Percentiles rank a stretch among this genome's conserved stretches.
Conservation (phyloP, 2,888 invertebrate genomes). For the Lissonota sp. region DNA sequence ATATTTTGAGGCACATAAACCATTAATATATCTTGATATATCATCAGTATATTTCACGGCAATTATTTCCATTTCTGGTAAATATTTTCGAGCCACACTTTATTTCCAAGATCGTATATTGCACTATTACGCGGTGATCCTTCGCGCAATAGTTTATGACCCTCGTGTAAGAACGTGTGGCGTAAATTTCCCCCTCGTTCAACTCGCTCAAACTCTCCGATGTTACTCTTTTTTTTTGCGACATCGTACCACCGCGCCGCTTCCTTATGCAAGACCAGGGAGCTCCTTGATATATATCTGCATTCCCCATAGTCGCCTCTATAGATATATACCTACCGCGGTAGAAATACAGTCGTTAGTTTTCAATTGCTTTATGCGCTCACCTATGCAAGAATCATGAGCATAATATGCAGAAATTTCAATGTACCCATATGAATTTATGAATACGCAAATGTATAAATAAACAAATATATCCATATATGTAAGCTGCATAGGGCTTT, state of each 20-base stretch:
- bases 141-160: constrained; percentile 50
- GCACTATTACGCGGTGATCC: too few relatives aligned
- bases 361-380: constrained; percentile 21
- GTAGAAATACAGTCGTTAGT: constrained; percentile 4
- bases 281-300: constrained; percentile 6
- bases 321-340: not conserved
- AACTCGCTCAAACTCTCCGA: constrained; percentile 40
- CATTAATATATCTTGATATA: too few relatives aligned
- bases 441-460: not conserved
- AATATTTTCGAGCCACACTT: too few relatives aligned
- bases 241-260: constrained; percentile 47
- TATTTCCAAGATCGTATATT: too few relatives aligned
- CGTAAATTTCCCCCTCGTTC: constrained; percentile 49
- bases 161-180: constrained; percentile 41
- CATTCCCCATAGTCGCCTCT: constrained; percentile 10
- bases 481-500: not conserved
- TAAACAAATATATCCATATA: not conserved
- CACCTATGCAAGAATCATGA: not conserved
- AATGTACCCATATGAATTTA: constrained; percentile 2
- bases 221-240: constrained; percentile 58
- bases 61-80: too few relatives aligned
- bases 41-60: too few relatives aligned
- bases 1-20: too few relatives aligned
- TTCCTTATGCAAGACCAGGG: constrained; percentile 57
- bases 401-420: not conserved